Percentiles rank a stretch among this genome's conserved stretches.
phyloP scores from a whole-genome alignment of 2,113 vertebrate species.

The Todiramphus saurophagus region DNA sequence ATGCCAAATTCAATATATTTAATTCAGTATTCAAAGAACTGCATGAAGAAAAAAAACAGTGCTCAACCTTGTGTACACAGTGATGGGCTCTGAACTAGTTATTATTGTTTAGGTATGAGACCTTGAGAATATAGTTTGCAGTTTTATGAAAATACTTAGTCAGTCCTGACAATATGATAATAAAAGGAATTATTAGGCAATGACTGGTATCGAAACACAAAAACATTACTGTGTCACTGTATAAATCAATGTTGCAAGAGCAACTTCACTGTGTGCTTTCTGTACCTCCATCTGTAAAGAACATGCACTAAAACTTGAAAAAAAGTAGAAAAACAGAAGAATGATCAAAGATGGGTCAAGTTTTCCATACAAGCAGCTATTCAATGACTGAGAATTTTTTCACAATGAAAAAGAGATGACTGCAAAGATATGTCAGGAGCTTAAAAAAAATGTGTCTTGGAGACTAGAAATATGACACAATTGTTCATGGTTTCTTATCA shows the following conservation, averaged over 20 bases:
- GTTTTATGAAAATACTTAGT: not conserved
- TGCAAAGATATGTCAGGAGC: not conserved
- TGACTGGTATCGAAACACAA: not conserved
- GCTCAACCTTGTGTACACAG: not conserved
- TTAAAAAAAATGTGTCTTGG: not conserved
- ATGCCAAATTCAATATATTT: not conserved
- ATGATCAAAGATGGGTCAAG: not conserved
- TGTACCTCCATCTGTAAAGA: not conserved
- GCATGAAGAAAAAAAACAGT: not conserved
- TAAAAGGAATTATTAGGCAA: not conserved
- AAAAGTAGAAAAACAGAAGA: not conserved
- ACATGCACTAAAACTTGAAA: not conserved
- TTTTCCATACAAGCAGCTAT: not conserved
- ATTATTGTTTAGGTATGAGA: not conserved
- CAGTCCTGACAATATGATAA: not conserved
- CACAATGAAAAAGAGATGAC: not conserved
- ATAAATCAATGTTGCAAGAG: not conserved
- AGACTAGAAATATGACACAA: not conserved
- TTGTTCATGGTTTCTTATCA: not conserved
- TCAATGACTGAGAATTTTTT: not conserved
- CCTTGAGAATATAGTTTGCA: not conserved
- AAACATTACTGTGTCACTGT: not conserved
- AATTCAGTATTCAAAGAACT: not conserved
- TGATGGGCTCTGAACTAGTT: not conserved
- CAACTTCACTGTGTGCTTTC: not conserved